These are phyloP conservation scores for Hydrotaea diabolus DNA, from an alignment of 2,888 invertebrate species.

Conservation along the genomic window DNA sequence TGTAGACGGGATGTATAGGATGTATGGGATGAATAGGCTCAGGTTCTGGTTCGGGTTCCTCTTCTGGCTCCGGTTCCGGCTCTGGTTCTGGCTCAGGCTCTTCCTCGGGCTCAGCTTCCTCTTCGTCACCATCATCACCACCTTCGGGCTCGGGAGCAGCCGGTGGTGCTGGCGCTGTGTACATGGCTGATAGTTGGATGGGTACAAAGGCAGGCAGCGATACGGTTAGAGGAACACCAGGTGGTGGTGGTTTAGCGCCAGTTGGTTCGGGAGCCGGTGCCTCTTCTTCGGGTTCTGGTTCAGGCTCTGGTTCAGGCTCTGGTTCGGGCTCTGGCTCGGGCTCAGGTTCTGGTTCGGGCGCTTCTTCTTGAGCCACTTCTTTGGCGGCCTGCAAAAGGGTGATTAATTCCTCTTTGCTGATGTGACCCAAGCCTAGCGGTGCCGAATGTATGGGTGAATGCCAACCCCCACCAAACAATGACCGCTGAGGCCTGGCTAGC, in stretches of 20 bases:
- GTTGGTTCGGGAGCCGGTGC: conserved; percentile 63
- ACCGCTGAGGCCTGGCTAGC: conserved; percentile 70
- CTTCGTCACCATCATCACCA: conserved; percentile 57
- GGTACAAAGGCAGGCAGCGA: conserved; percentile 79
- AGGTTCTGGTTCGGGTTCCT: conserved; percentile 56
- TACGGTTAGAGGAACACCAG: conserved; percentile 77
- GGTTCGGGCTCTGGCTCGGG: conserved; percentile 80
- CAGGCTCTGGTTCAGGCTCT: conserved; percentile 80
- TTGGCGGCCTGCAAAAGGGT: conserved; percentile 75
- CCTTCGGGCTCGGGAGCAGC: conserved; percentile 70
- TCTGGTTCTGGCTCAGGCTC: conserved; percentile 53
- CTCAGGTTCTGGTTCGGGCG: conserved; percentile 74
- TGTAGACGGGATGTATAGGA: conserved; percentile 46
- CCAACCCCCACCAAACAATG: conserved; percentile 72
- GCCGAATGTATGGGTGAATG: conserved; percentile 67
- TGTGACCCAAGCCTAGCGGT: conserved; percentile 71
- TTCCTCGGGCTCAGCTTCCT: conserved; percentile 62
- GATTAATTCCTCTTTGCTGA: conserved; percentile 76
- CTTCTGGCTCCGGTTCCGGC: conserved; percentile 68
- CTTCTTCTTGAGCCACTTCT: conserved; percentile 71
- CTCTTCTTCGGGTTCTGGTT: conserved; percentile 72
- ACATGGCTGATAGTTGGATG: conserved; percentile 79
- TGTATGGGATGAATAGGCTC: conserved; percentile 41
- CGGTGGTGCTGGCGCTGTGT: conserved; percentile 79
- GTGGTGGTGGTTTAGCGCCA: conserved; percentile 71